Conservation (phyloP, 2,113 vertebrate genomes). For the Noturus placidus region DNA sequence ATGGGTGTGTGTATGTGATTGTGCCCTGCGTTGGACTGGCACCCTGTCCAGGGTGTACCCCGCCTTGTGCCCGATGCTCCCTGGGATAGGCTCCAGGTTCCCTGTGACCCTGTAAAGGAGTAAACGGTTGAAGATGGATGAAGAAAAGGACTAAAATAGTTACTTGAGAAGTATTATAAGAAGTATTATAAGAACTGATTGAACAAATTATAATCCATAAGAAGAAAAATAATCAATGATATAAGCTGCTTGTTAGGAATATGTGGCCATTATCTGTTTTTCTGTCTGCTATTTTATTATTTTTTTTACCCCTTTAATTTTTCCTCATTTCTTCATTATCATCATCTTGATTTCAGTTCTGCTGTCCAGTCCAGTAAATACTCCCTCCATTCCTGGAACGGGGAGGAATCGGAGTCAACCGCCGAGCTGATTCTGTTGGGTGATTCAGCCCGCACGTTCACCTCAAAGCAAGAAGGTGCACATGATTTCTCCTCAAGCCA, state of each 20-base stretch:
- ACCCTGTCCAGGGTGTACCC: too few species aligned
- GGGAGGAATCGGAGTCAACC: constrained; percentile 76
- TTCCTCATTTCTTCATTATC: neutral
- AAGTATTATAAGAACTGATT: neutral
- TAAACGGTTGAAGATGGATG: too few species aligned
- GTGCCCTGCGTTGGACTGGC: too few species aligned
- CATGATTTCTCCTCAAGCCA: neutral
- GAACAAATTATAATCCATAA: neutral
- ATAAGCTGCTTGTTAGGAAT: neutral
- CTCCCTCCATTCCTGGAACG: constrained; percentile 72
- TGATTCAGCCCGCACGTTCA: constrained; percentile 82
- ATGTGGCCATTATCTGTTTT: neutral
- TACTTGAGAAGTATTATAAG: too few species aligned
- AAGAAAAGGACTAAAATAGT: neutral
- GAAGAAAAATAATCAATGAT: neutral
- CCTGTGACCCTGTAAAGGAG: too few species aligned
- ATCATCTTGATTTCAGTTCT: constrained; percentile 57
- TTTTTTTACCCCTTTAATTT: neutral
- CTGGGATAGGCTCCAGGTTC: too few species aligned
- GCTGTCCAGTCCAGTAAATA: constrained; percentile 61
- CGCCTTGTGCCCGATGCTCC: too few species aligned
- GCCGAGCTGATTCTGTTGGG: constrained; percentile 84
- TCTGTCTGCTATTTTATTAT: neutral
- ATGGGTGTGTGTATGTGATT: too few species aligned
- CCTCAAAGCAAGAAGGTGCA: constrained; percentile 76